A percentile compares a stretch with the other conserved stretches of the same genome.
phyloP scores from a whole-genome alignment of 2,113 vertebrate species.

The Bufo gargarizans region DNA sequence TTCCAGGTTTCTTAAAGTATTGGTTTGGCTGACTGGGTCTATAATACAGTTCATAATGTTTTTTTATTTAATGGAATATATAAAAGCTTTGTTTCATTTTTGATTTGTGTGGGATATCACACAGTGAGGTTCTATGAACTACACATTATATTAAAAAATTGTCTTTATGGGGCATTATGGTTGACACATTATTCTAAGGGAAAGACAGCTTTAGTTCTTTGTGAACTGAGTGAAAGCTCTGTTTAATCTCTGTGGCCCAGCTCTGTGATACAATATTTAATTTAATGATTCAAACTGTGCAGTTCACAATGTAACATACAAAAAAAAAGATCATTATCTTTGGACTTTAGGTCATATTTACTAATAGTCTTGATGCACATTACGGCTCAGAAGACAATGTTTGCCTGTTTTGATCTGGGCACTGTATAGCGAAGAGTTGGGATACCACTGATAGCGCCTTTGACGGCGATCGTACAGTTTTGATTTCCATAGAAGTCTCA shows the following conservation, averaged over 20 bases:
- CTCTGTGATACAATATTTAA: slow-evolving; percentile 47
- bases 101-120: slow-evolving; percentile 38
- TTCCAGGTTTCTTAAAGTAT: slow-evolving; percentile 14
- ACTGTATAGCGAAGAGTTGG: background rate
- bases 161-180: slow-evolving; percentile 43
- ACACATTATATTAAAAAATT: slow-evolving; percentile 49
- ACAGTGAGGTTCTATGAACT: slow-evolving; percentile 44
- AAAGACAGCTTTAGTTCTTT: slow-evolving; percentile 51
- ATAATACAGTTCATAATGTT: slow-evolving; percentile 8
- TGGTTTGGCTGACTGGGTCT: slow-evolving; percentile 19
- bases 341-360: slow-evolving; percentile 38
- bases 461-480: background rate
- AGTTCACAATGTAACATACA: slow-evolving; percentile 28
- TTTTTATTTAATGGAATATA: slow-evolving; percentile 30
- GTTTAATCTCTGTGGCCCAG: slow-evolving; percentile 48
- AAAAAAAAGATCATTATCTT: slow-evolving; percentile 47
- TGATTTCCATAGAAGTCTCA: background rate
- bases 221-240: slow-evolving; percentile 35
- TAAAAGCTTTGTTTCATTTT: slow-evolving; percentile 45
- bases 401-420: background rate
- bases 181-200: slow-evolving; percentile 39
- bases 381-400: slow-evolving; percentile 5
- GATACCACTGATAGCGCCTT: background rate
- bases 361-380: slow-evolving; percentile 37
- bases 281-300: slow-evolving; percentile 49